Evolutionary conservation across 2,888 invertebrate species (phyloP).

Genomic region (Euplagia quadripunctaria): DNA sequence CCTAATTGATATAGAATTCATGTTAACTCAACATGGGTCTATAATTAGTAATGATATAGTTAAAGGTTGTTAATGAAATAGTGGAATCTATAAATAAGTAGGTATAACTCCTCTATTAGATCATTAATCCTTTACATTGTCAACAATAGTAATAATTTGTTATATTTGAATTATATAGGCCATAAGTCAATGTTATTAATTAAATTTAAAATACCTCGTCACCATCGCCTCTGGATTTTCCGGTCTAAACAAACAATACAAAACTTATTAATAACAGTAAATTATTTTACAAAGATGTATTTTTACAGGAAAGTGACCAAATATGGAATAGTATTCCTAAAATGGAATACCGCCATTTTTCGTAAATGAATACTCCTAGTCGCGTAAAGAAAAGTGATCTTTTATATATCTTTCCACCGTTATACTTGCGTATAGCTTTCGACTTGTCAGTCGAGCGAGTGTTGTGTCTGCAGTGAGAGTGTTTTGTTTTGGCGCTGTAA

Average conservation of each 20-base stretch:
- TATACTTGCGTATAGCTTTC: too few species aligned
- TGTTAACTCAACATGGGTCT: not conserved
- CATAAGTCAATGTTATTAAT: not conserved
- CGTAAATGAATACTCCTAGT: too few species aligned
- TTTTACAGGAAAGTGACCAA: too few species aligned
- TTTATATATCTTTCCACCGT: too few species aligned
- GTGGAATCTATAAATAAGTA: not conserved
- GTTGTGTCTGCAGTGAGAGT: too few species aligned
- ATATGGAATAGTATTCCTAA: too few species aligned
- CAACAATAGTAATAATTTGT: not conserved
- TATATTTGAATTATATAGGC: not conserved
- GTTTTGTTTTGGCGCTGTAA: too few species aligned
- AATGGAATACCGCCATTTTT: too few species aligned
- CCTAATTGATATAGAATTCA: too few species aligned
- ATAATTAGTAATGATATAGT: not conserved
- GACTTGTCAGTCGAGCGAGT: too few species aligned
- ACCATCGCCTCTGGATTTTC: conserved; percentile 74
- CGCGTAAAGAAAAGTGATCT: too few species aligned
- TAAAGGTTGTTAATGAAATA: not conserved
- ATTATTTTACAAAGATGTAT: not conserved
- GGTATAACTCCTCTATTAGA: not conserved
- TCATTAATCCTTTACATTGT: not conserved
- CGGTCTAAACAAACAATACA: conserved; percentile 63
- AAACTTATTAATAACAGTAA: not conserved
- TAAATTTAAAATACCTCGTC: conserved; percentile 62